Conservation (phyloP, 2,113 vertebrate species). For the Genyomyrus donnyi region DNA sequence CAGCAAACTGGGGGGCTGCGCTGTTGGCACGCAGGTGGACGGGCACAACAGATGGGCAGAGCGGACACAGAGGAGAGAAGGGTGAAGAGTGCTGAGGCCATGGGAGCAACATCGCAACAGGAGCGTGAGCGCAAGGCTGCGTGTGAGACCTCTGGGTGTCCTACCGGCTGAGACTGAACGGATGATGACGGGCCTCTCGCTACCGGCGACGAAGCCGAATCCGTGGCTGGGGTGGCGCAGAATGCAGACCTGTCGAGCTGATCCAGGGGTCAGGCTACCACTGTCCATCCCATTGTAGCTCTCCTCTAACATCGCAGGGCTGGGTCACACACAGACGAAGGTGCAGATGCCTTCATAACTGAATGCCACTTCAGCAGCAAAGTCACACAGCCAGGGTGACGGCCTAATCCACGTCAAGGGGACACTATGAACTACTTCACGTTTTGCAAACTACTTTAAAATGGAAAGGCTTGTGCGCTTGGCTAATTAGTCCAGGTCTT, state of each 20-base stretch:
- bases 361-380: not conserved
- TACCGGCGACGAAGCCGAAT: conserved; percentile 92
- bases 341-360: conserved; percentile 9
- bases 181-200: conserved; percentile 86
- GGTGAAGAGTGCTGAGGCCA: not conserved
- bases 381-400: not conserved
- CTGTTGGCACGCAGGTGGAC: not conserved
- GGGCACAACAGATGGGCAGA: not conserved
- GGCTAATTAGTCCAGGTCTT: too few relatives aligned
- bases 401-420: too few relatives aligned
- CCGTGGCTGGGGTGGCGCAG: conserved; percentile 77
- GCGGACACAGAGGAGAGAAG: not conserved
- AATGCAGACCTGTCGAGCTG: conserved; percentile 83
- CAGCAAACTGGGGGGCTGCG: not conserved
- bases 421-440: too few relatives aligned
- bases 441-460: too few relatives aligned
- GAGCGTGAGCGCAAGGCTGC: not conserved
- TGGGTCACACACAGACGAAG: conserved; percentile 38
- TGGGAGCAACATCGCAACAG: not conserved
- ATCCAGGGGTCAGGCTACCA: conserved; percentile 82
- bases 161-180: conserved; percentile 86
- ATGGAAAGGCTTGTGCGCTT: too few relatives aligned
- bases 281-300: conserved; percentile 85
- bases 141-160: conserved; percentile 9
- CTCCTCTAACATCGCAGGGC: conserved; percentile 89